phyloP scores from a whole-genome alignment of 2,888 invertebrate genomes.

The Ecliptopera silaceata region DNA sequence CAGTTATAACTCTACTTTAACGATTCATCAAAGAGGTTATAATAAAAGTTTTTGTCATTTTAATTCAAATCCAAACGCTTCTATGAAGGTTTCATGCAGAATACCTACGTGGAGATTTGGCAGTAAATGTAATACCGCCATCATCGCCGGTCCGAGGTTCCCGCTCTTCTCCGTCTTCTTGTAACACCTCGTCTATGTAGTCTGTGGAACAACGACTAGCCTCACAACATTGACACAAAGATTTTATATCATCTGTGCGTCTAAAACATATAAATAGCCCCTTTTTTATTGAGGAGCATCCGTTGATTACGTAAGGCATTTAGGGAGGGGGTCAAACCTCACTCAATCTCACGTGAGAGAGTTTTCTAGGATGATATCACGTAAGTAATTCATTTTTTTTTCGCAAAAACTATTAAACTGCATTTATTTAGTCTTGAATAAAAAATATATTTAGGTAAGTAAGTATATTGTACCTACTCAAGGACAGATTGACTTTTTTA shows the following conservation, averaged over 20 bases:
- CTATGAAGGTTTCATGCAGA: constrained; percentile 65
- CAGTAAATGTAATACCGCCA: constrained; percentile 95
- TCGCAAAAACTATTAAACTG: too few species aligned
- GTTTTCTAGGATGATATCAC: too few species aligned
- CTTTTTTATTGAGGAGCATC: too few species aligned
- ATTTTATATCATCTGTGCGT: constrained; percentile 28
- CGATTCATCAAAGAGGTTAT: background rate
- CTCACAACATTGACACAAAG: constrained; percentile 27
- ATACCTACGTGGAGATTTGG: constrained; percentile 93
- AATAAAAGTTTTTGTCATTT: background rate
- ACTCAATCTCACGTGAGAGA: too few species aligned
- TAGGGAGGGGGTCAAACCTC: too few species aligned
- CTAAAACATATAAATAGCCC: constrained; percentile 24
- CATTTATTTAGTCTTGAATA: too few species aligned
- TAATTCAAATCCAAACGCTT: constrained; percentile 68
- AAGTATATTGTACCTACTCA: too few species aligned
- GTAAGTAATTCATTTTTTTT: too few species aligned
- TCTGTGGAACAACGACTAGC: constrained; percentile 76
- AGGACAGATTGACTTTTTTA: too few species aligned
- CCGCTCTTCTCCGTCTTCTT: constrained; percentile 81
- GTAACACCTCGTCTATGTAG: constrained; percentile 93
- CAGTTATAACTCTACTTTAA: background rate
- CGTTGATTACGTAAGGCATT: too few species aligned
- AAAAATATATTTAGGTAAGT: too few species aligned
- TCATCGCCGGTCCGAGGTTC: constrained; percentile 86